phyloP scores from a whole-genome alignment of 2,113 vertebrate genomes.

The Cyanistes caeruleus region DNA sequence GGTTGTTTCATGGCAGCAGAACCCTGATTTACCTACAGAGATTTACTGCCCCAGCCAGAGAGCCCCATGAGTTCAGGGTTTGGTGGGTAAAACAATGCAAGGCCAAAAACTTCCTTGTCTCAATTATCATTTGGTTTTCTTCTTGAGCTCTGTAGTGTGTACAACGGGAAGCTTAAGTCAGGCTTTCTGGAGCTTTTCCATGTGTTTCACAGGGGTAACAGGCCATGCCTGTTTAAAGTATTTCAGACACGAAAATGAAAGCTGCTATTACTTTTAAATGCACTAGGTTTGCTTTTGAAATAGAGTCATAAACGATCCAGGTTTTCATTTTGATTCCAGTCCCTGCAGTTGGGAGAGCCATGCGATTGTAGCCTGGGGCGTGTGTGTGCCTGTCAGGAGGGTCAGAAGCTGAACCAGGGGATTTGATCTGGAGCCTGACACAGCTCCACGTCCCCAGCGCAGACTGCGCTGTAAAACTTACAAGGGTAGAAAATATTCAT shows the following conservation, averaged over 20 bases:
- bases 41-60: background rate
- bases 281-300: background rate
- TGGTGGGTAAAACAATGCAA: background rate
- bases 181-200: conserved; percentile 13
- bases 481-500: background rate
- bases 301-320: background rate
- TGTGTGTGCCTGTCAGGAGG: background rate
- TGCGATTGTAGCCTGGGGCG: background rate
- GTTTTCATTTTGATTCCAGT: conserved; percentile 18
- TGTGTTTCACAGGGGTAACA: background rate
- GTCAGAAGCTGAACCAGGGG: background rate
- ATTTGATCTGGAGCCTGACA: background rate
- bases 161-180: background rate
- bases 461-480: background rate
- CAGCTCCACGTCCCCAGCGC: background rate
- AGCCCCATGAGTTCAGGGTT: background rate
- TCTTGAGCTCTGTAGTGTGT: background rate
- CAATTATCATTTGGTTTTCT: background rate
- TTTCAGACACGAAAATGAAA: conserved; percentile 14
- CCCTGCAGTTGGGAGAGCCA: background rate
- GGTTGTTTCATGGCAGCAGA: background rate
- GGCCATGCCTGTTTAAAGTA: conserved; percentile 13
- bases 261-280: conserved; percentile 30
- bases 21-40: background rate
- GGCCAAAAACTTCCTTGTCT: background rate